These are phyloP conservation scores for Leptosomus discolor DNA, from an alignment of 2,113 vertebrate genomes.

Conservation along the genomic window DNA sequence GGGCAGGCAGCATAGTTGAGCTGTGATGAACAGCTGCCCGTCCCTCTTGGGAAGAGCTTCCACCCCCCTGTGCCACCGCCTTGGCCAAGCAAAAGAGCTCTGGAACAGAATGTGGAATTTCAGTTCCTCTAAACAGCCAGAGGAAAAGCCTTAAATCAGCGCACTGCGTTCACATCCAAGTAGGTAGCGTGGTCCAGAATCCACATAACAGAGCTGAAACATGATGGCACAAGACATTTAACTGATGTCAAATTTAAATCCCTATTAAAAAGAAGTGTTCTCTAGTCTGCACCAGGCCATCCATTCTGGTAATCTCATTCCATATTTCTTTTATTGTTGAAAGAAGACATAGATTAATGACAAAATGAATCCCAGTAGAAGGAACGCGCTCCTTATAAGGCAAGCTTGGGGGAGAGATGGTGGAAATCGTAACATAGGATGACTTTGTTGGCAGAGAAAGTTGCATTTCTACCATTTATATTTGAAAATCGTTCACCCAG, in stretches of 20 bases:
- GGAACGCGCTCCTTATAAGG: slow-evolving; percentile 69
- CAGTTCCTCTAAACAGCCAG: not conserved
- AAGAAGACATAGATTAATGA: slow-evolving; percentile 75
- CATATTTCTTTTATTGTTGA: slow-evolving; percentile 75
- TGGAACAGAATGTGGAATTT: not conserved
- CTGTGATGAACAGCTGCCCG: not conserved
- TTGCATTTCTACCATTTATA: slow-evolving; percentile 62
- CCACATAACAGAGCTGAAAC: slow-evolving; percentile 44
- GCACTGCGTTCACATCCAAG: slow-evolving; percentile 27
- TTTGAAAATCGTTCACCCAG: slow-evolving; percentile 66
- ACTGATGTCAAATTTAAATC: slow-evolving; percentile 72
- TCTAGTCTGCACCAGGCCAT: slow-evolving; percentile 67
- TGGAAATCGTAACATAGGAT: slow-evolving; percentile 56
- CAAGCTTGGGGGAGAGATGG: slow-evolving; percentile 45
- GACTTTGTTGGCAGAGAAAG: slow-evolving; percentile 69
- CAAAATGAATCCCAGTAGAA: slow-evolving; percentile 62
- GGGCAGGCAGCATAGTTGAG: fast-evolving
- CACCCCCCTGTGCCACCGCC: not conserved
- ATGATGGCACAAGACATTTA: slow-evolving; percentile 55
- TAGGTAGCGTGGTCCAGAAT: not conserved
- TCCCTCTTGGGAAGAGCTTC: not conserved
- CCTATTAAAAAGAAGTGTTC: slow-evolving; percentile 67
- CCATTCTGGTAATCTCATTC: slow-evolving; percentile 75
- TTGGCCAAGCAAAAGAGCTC: not conserved
- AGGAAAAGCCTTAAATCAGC: slow-evolving; percentile 40